Base-by-base conservation (phyloP, 2,113 vertebrate species). In the Corythornis madagascariensis region DNA sequence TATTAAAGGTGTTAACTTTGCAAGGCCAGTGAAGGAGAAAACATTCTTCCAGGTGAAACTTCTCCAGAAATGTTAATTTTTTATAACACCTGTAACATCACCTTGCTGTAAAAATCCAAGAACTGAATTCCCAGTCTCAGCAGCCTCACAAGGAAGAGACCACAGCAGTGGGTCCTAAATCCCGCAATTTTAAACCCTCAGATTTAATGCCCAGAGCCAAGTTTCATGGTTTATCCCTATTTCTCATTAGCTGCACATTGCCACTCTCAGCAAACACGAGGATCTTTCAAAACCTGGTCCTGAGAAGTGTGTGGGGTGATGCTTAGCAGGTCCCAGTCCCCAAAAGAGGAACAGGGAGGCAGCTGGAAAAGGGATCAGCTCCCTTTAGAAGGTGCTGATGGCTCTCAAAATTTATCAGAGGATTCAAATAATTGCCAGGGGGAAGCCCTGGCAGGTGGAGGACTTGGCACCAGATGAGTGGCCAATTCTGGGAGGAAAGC, bases 401-500 rank as follows among this genome's bases (percentile, higher is more conserved):
- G 22, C 20, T 59, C 56, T 33, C 24, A 31, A 45, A 43, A 70
- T 20, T 15, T 16, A 15, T 5, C 43, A 17, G 26, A 45, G 13
- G 9, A 22, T 38, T 52, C n/a, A 24, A 73, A 56, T 26, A 11
- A 9, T 61, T 40, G n/a, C n/a, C n/a, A 52, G 11, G 13, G 10
- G 15, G 13, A 65, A 65, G 4, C 60, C 13, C 20, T 55, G 69
- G 45, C 13, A 80, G 29, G 31, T 21, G 43, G 24, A 63, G 52
- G 16, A 7, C 16, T 10, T 31, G 35, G 52, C 6, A 21, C 14
- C 6, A 5, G 2, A 24, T 1, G 0, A 10, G 40, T 2, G 11
- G 40, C 8, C 1, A 0, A 31, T 31, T 55, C 50, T 31, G 53
- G 70, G 48, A 45, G 33, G 20, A 16, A 28, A 60, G 10, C 28